Base-by-base conservation (phyloP, 2,797 vertebrate genomes). In the Gymnopithys bicolor region DNA sequence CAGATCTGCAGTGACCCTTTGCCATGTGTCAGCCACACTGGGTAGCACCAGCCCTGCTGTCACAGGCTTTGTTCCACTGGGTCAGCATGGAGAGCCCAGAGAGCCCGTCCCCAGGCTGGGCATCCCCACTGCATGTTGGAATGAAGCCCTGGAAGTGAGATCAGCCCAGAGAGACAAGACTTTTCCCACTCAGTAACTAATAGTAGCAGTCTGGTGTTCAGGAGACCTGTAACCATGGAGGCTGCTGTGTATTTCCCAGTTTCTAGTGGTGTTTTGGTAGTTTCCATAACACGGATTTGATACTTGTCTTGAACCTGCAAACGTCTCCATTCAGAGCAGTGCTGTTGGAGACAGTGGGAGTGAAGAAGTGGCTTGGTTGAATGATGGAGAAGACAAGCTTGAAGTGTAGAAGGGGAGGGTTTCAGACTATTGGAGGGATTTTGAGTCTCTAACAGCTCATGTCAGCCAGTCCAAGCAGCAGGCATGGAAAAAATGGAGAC, bases 11-110 rank as follows among this genome's bases (percentile, higher is more conserved):
- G 53, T 3, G 55, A 78, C 33, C 30, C 59, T 60, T 63, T 30
- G 55, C 45, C 14, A 0, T 1, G 23, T 2, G 2, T 30, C 62
- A 43, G 60, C 27, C 60, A 9, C 1, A 1, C 4, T 39, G 70
- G 45, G 76, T 9, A n/a, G 4, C 39, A 43, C 28, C 35, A 74
- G 63, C 35, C n/a, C 37, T 41, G 52, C 37, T 46, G 28, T 49
- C 58, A 24, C 52, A 5, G 27, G 52, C 58, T 75, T 49, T 46
- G 28, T n/a, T 66, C 35, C 58, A 23, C 33, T 22, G 39, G 10
- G 10, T 23, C 4, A 7, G 77, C 41, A 27, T 37, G 58, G 55
- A 46, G 43, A 64, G 19, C n/a, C 33, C 1, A 2, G 19, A 16
- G 24, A 43, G 41, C 18, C n/a, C n/a, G 19, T 32, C 11, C 23